These are phyloP conservation scores for Echiichthys vipera DNA, from an alignment of 2,797 vertebrate genomes.

Conservation along the genomic window DNA sequence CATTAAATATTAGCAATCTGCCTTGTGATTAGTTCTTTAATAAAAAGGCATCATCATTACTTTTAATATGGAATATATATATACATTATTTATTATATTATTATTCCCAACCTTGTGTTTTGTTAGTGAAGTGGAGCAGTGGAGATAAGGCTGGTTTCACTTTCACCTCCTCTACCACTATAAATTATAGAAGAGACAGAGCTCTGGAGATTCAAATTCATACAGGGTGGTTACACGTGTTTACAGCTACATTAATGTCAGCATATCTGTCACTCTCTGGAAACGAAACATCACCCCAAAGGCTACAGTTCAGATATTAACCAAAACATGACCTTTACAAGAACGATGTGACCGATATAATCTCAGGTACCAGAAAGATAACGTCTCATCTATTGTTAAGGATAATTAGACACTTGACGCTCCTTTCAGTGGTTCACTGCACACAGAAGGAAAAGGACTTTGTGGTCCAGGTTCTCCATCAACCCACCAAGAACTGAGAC, in stretches of 20 bases:
- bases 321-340: background rate
- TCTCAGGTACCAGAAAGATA: background rate
- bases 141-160: conserved; percentile 51
- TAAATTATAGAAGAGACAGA: conserved; percentile 66
- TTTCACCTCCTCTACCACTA: conserved; percentile 51
- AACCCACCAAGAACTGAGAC: conserved; percentile 14
- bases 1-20: background rate
- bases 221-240: background rate
- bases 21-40: background rate
- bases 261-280: background rate
- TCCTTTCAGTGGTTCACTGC: background rate
- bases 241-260: conserved; percentile 1
- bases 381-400: background rate
- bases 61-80: background rate
- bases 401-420: background rate
- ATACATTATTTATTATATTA: background rate
- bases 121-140: background rate
- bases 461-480: background rate
- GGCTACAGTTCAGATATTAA: background rate
- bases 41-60: background rate
- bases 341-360: background rate
- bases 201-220: background rate
- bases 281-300: background rate
- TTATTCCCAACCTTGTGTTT: background rate
- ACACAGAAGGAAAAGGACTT: background rate